These are phyloP conservation scores for Tympanuchus pallidicinctus DNA, from an alignment of 2,113 vertebrate species.

Conservation along the genomic window DNA sequence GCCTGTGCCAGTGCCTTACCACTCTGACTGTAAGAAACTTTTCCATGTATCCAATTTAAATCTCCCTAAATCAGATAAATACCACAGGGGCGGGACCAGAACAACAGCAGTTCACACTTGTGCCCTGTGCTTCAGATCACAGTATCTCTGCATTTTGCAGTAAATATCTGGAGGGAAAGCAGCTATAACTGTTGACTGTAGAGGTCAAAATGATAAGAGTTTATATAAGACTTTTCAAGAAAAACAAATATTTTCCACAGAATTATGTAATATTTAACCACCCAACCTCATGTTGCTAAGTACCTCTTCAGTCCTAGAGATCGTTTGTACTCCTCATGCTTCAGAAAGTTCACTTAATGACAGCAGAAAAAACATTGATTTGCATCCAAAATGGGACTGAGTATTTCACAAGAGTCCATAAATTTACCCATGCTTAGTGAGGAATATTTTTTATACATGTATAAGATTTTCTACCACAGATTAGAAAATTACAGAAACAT, in stretches of 20 bases:
- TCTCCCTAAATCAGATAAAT: neutral
- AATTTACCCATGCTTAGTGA: rapidly evolving
- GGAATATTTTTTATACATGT: neutral
- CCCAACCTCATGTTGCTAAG: neutral
- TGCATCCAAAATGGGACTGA: neutral
- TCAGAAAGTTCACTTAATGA: neutral
- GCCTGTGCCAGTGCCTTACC: too few species aligned
- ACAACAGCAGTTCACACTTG: rapidly evolving
- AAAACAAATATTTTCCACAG: neutral
- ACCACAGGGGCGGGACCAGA: neutral
- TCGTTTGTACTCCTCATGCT: neutral
- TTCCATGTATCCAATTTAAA: too few species aligned
- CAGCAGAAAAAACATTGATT: neutral
- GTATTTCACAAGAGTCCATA: neutral
- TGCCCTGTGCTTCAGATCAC: neutral
- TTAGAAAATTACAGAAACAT: neutral
- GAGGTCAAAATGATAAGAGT: neutral
- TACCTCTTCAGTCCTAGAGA: neutral
- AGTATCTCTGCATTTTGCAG: neutral
- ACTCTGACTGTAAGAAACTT: too few species aligned
- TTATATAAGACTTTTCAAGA: neutral
- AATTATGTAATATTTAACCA: neutral
- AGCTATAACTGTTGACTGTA: neutral
- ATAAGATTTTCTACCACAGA: neutral
- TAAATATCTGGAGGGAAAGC: neutral